Conservation (phyloP, 2,888 invertebrate genomes). For the Macrophya annulata region DNA sequence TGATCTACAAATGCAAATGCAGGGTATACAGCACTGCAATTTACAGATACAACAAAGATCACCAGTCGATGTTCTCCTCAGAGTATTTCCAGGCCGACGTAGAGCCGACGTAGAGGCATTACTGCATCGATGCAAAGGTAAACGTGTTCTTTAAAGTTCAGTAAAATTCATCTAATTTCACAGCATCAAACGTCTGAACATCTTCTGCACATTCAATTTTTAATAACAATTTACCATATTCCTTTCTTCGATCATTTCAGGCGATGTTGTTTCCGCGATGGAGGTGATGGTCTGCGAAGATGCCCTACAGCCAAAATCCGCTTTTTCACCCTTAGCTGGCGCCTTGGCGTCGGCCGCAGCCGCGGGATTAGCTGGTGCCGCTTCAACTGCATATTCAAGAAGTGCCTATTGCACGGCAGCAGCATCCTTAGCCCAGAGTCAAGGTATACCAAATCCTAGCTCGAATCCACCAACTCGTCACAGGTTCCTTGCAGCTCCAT, state of each 20-base stretch:
- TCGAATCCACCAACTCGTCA: conserved; percentile 85
- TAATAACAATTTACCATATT: background rate
- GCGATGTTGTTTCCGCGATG: conserved; percentile 96
- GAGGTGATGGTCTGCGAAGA: conserved; percentile 91
- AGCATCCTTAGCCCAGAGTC: conserved; percentile 64
- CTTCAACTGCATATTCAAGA: conserved; percentile 67
- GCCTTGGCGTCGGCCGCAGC: conserved; percentile 73
- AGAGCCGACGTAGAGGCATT: conserved; percentile 93
- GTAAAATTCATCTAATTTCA: conserved; percentile 70
- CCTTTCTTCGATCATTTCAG: conserved; percentile 75
- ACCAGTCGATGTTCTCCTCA: conserved; percentile 92
- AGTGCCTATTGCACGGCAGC: conserved; percentile 76
- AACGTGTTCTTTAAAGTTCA: conserved; percentile 69
- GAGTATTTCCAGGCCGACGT: conserved; percentile 94
- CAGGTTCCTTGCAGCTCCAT: conserved; percentile 91
- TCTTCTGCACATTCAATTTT: background rate
- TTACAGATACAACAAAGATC: conserved; percentile 81
- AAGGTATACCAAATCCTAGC: conserved; percentile 83
- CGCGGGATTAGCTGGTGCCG: conserved; percentile 71
- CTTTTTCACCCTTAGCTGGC: conserved; percentile 89
- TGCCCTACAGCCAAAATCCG: conserved; percentile 85
- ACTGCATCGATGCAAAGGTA: conserved; percentile 89
- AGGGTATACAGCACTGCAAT: conserved; percentile 73
- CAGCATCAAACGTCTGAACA: conserved; percentile 64
- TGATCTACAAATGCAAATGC: conserved; percentile 77